Percentiles rank a stretch among this genome's conserved stretches.
These are phyloP conservation scores for Heterodera carotae DNA, from an alignment of 1,140 invertebrate genomes.

Conservation along the genomic window DNA sequence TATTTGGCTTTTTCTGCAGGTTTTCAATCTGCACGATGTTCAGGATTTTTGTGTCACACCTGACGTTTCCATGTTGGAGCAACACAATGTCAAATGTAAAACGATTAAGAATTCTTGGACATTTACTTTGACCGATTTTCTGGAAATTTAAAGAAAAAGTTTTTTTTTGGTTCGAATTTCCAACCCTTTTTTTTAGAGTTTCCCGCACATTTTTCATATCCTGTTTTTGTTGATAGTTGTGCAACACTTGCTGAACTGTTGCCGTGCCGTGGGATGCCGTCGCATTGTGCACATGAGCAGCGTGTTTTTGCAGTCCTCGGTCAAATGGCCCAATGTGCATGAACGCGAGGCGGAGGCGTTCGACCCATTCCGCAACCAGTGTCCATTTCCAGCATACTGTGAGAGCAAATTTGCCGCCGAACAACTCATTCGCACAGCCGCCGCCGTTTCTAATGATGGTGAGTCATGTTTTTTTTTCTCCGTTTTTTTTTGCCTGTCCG, in stretches of 20 bases:
- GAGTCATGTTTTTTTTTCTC: neutral
- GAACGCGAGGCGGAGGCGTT: conserved; percentile 36
- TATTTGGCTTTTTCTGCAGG: conserved; percentile 18
- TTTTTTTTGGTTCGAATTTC: no score
- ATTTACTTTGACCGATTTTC: no score
- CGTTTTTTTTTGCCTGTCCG: no score
- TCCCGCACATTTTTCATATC: conserved; percentile 13
- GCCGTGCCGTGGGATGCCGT: conserved; percentile 15
- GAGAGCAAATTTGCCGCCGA: conserved; percentile 45
- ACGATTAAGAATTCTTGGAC: no score
- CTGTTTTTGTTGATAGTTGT: no score
- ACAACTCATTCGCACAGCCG: conserved; percentile 32
- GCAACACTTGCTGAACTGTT: conserved; percentile 21
- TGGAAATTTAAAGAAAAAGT: no score
- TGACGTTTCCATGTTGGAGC: conserved; percentile 27
- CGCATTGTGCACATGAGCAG: conserved; percentile 42
- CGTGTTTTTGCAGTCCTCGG: conserved; percentile 49
- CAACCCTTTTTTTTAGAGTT: conserved; percentile 17
- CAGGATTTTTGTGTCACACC: conserved; percentile 43
- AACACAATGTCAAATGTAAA: conserved; percentile 54
- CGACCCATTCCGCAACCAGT: conserved; percentile 20
- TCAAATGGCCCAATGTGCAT: conserved; percentile 48
- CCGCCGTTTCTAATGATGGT: neutral
- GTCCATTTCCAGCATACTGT: conserved; percentile 49
- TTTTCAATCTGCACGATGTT: conserved; percentile 48